Evolutionary conservation across 2,888 invertebrate genomes (phyloP).

Genomic region (Altica lythri): DNA sequence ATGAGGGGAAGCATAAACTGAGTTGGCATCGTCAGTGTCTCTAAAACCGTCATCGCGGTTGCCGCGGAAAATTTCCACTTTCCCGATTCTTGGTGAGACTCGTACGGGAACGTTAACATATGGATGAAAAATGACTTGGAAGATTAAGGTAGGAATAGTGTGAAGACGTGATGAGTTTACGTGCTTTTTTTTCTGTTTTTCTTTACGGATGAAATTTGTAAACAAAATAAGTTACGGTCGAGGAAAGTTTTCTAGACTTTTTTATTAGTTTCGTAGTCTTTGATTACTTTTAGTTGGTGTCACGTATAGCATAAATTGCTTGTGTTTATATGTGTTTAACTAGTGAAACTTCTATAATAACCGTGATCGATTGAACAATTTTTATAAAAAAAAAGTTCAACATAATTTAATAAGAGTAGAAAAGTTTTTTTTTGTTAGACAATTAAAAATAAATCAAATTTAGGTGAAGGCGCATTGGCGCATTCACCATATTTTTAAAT

Average conservation of each 20-base stretch:
- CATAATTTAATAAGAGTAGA: too few relatives aligned
- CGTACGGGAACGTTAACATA: slow-evolving; percentile 7
- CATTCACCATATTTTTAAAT: too few relatives aligned
- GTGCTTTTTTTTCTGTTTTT: neutral
- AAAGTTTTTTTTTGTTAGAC: too few relatives aligned
- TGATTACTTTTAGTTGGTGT: too few relatives aligned
- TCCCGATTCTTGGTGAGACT: slow-evolving; percentile 18
- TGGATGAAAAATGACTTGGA: slow-evolving; percentile 13
- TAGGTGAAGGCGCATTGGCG: too few relatives aligned
- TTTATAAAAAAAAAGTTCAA: too few relatives aligned
- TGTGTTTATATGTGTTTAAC: too few relatives aligned
- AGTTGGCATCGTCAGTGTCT: slow-evolving; percentile 47
- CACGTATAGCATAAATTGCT: too few relatives aligned
- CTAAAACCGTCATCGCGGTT: slow-evolving; percentile 41
- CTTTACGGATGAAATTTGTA: slow-evolving; percentile 15
- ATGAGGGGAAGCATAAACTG: slow-evolving; percentile 51
- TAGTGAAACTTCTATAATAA: too few relatives aligned
- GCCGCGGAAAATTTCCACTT: slow-evolving; percentile 11
- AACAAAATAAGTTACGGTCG: neutral
- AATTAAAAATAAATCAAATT: too few relatives aligned
- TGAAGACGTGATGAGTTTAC: neutral
- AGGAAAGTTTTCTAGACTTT: slow-evolving; percentile 4
- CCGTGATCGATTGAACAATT: too few relatives aligned
- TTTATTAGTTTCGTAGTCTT: neutral
- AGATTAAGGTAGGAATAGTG: slow-evolving; percentile 16